phyloP scores from a whole-genome alignment of 2,113 vertebrate genomes.

The Mesocricetus auratus region DNA sequence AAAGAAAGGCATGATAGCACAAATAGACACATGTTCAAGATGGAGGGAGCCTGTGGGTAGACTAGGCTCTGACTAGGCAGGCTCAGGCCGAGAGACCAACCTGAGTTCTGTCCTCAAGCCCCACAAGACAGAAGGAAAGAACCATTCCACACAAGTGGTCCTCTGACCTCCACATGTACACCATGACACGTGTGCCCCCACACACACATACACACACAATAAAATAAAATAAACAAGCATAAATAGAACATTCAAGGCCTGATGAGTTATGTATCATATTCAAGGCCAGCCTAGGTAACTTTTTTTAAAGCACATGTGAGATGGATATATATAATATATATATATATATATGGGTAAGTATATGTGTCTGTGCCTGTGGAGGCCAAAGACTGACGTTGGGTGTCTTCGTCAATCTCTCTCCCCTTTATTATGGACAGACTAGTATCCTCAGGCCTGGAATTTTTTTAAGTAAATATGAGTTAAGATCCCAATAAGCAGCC shows the following conservation, averaged over 20 bases:
- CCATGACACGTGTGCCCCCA: neutral
- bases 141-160: neutral
- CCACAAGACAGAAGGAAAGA: neutral
- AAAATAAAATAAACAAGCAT: neutral
- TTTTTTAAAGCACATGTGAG: neutral
- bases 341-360: neutral
- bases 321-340: too few relatives aligned
- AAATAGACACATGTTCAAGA: neutral
- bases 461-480: slow-evolving; percentile 14
- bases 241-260: neutral
- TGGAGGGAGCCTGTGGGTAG: fast-evolving
- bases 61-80: neutral
- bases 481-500: neutral
- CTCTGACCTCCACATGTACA: neutral
- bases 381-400: neutral
- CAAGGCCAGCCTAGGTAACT: neutral
- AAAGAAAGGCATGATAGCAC: slow-evolving; percentile 58
- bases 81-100: neutral
- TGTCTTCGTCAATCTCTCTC: neutral
- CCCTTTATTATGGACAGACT: neutral
- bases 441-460: neutral
- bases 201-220: too few relatives aligned
- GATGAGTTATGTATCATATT: neutral
- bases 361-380: neutral
- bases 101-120: neutral